A percentile compares a stretch with the other conserved stretches of the same genome.
phyloP scores from a whole-genome alignment of 2,888 invertebrate genomes.

The Aradus depressus region DNA sequence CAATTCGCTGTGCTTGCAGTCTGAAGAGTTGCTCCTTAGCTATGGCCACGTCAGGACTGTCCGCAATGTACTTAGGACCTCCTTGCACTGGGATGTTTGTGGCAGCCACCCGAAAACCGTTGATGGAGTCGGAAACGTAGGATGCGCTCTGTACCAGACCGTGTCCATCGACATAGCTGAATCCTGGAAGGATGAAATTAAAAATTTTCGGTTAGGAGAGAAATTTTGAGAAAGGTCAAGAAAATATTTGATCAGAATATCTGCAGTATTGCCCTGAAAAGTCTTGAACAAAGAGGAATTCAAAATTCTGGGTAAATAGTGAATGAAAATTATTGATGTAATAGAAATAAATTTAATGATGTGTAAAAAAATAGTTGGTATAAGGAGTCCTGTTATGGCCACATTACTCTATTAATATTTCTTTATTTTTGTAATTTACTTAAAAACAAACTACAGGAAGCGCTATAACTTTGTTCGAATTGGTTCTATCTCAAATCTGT shows the following conservation, averaged over 20 bases:
- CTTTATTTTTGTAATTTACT: too few relatives aligned
- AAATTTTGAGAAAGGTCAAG: too few relatives aligned
- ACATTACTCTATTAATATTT: too few relatives aligned
- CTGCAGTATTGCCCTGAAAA: too few relatives aligned
- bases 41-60: conserved; percentile 38
- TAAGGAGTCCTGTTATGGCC: too few relatives aligned
- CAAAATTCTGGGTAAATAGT: conserved; percentile 43
- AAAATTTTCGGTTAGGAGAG: too few relatives aligned
- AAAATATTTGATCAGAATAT: too few relatives aligned
- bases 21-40: conserved; percentile 37
- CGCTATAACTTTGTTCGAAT: too few relatives aligned
- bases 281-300: too few relatives aligned
- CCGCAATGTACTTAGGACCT: conserved; percentile 29
- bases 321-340: background rate
- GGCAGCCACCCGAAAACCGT: conserved; percentile 54
- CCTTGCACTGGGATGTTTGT: conserved; percentile 45
- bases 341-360: background rate
- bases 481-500: too few relatives aligned
- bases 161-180: conserved; percentile 56
- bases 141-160: conserved; percentile 52
- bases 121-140: conserved; percentile 49
- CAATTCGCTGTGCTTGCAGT: conserved; percentile 26
- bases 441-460: too few relatives aligned
- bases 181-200: conserved; percentile 39
- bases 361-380: too few relatives aligned